Percentiles rank a stretch among this genome's conserved stretches.
phyloP scores from a whole-genome alignment of 2,888 invertebrate species.

The Drosophila engyochracea region DNA sequence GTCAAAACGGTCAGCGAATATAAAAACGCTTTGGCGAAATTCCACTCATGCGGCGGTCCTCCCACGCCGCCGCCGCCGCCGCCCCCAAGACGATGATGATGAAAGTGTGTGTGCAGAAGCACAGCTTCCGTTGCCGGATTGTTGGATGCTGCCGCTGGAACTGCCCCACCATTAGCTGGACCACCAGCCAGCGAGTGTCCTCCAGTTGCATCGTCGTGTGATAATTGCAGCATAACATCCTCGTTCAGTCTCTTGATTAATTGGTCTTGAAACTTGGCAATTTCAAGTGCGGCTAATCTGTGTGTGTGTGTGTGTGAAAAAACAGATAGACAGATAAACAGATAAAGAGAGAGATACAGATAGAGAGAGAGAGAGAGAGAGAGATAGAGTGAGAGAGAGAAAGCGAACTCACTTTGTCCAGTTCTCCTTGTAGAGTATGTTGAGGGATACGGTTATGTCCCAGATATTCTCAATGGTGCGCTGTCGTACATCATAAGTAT shows the following conservation, averaged over 20 bases:
- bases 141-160: conserved; percentile 83
- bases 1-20: conserved; percentile 97
- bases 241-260: conserved; percentile 92
- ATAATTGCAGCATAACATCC: conserved; percentile 90
- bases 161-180: conserved; percentile 58
- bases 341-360: neutral
- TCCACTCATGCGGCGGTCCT: conserved; percentile 89
- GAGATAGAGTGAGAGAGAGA: neutral
- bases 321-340: neutral
- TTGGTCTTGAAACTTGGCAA: conserved; percentile 92
- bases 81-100: conserved; percentile 83
- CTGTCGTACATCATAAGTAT: conserved; percentile 87
- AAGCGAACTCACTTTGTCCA: conserved; percentile 91
- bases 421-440: conserved; percentile 95
- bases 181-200: conserved; percentile 38
- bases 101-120: conserved; percentile 82
- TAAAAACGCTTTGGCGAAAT: conserved; percentile 95
- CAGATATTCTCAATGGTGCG: conserved; percentile 95
- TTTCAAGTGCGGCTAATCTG: conserved; percentile 85
- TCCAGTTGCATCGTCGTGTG: conserved; percentile 85
- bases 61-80: conserved; percentile 81
- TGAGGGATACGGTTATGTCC: conserved; percentile 95
- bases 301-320: conserved; percentile 9
- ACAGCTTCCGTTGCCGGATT: conserved; percentile 85
- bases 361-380: neutral